phyloP scores from a whole-genome alignment of 2,888 invertebrate genomes.

The Hydroisotoma schaefferi region DNA sequence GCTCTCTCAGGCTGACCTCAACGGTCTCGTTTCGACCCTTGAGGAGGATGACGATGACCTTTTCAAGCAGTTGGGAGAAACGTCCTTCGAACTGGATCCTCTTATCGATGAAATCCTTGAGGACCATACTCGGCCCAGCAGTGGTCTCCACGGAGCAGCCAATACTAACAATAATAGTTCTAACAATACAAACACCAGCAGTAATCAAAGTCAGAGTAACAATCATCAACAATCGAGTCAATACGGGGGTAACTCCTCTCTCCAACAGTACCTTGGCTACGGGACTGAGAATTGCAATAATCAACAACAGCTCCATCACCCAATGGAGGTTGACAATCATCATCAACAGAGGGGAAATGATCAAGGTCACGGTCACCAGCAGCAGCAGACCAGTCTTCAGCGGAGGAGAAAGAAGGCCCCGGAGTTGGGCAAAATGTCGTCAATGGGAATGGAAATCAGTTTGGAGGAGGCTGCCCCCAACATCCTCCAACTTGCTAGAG shows the following conservation, averaged over 20 bases:
- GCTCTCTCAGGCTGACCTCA: conserved; percentile 68
- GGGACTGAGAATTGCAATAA: conserved; percentile 50
- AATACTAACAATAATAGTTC: conserved; percentile 15
- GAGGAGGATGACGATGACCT: conserved; percentile 72
- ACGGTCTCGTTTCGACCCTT: conserved; percentile 63
- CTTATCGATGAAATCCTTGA: conserved; percentile 47
- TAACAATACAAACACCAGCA: conserved; percentile 27
- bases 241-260: conserved; percentile 55
- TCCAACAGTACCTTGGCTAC: conserved; percentile 56
- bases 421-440: conserved; percentile 13
- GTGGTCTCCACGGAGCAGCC: background rate
- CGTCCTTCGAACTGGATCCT: conserved; percentile 76
- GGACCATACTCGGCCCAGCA: conserved; percentile 12
- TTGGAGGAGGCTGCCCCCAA: conserved; percentile 34
- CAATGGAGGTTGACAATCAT: conserved; percentile 14
- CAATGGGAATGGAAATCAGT: conserved; percentile 32
- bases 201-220: conserved; percentile 18
- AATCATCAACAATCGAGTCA: conserved; percentile 33
- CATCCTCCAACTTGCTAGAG: conserved; percentile 34
- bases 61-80: conserved; percentile 75
- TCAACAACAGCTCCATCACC: conserved; percentile 16
- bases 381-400: background rate
- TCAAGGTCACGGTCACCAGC: background rate
- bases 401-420: conserved; percentile 24
- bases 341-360: conserved; percentile 1